Conservation (phyloP, 2,888 invertebrate species). For the Smittia sp. region DNA sequence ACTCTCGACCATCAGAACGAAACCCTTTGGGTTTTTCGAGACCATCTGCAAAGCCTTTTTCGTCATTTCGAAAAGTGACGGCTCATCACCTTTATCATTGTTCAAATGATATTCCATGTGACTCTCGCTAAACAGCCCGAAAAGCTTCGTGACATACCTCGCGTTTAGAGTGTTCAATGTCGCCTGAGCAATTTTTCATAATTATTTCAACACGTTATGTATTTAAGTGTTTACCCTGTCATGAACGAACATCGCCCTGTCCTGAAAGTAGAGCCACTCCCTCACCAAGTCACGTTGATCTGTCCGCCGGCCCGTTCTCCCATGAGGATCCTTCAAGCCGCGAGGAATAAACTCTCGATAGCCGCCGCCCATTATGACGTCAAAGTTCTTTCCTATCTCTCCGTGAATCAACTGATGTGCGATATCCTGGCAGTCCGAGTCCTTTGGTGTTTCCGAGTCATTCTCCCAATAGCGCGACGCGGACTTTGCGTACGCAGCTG, state of each 20-base stretch:
- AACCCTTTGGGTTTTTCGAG: slow-evolving; percentile 61
- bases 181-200: neutral
- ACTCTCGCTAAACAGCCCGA: slow-evolving; percentile 61
- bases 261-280: neutral
- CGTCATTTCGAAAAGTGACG: slow-evolving; percentile 70
- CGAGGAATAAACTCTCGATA: slow-evolving; percentile 46
- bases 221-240: slow-evolving; percentile 55
- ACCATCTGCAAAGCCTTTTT: slow-evolving; percentile 65
- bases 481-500: slow-evolving; percentile 61
- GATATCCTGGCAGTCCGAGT: slow-evolving; percentile 62
- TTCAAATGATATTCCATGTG: slow-evolving; percentile 65
- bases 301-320: neutral
- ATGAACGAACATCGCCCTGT: slow-evolving; percentile 54
- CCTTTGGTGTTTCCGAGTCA: slow-evolving; percentile 54
- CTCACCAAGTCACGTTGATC: slow-evolving; percentile 29
- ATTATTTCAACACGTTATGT: neutral
- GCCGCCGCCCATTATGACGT: slow-evolving; percentile 56
- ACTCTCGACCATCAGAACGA: slow-evolving; percentile 69
- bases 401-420: slow-evolving; percentile 63
- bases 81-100: slow-evolving; percentile 54
- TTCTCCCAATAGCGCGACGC: slow-evolving; percentile 65
- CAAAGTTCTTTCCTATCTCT: slow-evolving; percentile 56
- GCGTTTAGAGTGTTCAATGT: neutral
- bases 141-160: slow-evolving; percentile 55
- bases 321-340: neutral